Conservation (phyloP, 2,797 vertebrate species). For the Anguilla obscura region DNA sequence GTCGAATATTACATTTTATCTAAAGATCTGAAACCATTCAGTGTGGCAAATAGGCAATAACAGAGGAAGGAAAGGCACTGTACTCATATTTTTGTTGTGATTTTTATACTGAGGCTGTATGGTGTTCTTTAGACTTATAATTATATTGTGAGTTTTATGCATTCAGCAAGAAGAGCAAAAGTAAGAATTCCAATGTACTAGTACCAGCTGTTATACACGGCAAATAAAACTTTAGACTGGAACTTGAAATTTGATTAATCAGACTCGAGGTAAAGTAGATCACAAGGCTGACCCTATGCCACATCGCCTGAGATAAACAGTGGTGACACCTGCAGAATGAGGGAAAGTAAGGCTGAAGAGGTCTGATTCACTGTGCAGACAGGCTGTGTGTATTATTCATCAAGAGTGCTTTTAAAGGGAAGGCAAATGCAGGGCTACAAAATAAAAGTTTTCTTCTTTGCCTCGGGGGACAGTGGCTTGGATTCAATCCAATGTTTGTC, state of each 20-base stretch:
- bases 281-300: too few species aligned
- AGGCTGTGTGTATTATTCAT: not conserved
- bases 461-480: not conserved
- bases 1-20: too few species aligned
- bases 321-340: not conserved
- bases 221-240: not conserved
- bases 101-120: too few species aligned
- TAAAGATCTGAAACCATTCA: too few species aligned
- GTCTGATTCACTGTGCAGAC: not conserved
- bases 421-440: not conserved
- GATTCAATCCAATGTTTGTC: not conserved
- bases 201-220: not conserved
- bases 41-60: too few species aligned
- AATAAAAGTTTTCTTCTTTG: not conserved
- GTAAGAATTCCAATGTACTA: not conserved
- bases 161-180: not conserved
- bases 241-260: not conserved
- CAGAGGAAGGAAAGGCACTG: too few species aligned
- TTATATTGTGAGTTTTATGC: too few species aligned
- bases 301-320: not conserved
- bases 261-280: too few species aligned
- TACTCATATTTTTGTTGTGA: too few species aligned
- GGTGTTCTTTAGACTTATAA: too few species aligned
- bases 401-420: not conserved
- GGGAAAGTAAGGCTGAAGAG: not conserved